These are phyloP conservation scores for Styela plicata DNA, from an alignment of 23 tunicate species.

Conservation along the genomic window DNA sequence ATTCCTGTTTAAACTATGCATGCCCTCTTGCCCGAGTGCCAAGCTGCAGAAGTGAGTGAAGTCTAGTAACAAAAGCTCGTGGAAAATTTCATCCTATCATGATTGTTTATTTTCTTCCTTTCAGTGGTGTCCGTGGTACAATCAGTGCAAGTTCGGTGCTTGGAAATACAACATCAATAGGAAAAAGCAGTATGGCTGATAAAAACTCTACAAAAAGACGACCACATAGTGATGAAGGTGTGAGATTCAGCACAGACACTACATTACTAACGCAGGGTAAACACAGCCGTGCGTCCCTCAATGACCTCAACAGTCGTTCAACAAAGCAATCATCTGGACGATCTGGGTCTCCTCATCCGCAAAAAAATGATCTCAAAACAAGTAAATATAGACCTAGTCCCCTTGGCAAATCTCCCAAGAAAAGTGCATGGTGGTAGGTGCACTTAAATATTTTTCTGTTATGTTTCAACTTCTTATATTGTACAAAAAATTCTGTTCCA, in stretches of 20 bases:
- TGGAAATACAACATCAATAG: background rate
- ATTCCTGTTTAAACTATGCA: too few relatives aligned
- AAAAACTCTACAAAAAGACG: slow-evolving; percentile 21
- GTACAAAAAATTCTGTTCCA: too few relatives aligned
- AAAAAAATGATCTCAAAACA: background rate
- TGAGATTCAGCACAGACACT: slow-evolving; percentile 3
- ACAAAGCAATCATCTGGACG: background rate
- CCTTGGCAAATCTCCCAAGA: background rate
- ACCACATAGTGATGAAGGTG: slow-evolving; percentile 73
- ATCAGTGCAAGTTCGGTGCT: slow-evolving; percentile 31
- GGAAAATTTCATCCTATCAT: too few relatives aligned
- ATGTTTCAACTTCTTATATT: too few relatives aligned
- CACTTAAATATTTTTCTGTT: too few relatives aligned
- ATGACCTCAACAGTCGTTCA: background rate
- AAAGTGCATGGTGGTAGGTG: slow-evolving; percentile 37
- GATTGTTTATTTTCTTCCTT: too few relatives aligned
- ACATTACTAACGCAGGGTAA: background rate
- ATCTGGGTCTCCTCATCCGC: slow-evolving; percentile 10
- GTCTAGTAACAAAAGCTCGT: too few relatives aligned
- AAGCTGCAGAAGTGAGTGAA: background rate
- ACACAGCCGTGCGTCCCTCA: background rate
- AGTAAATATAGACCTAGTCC: background rate
- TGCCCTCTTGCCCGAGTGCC: too few relatives aligned
- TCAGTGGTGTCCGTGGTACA: slow-evolving; percentile 6
- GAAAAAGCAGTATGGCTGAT: background rate